These are phyloP conservation scores for Lampris incognitus DNA, from an alignment of 2,113 vertebrate species.

Conservation along the genomic window DNA sequence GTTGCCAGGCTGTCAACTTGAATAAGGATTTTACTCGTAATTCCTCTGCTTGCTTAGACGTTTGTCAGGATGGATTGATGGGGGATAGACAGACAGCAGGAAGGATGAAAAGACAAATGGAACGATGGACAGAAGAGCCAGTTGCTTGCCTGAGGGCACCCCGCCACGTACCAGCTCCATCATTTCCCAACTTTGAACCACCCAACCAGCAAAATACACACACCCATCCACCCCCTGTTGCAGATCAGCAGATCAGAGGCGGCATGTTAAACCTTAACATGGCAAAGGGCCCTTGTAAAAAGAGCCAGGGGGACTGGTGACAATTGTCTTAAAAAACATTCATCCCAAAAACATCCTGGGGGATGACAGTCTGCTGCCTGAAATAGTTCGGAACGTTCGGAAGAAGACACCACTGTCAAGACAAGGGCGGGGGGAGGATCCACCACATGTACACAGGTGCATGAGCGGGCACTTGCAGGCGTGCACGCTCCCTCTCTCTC, in stretches of 20 bases:
- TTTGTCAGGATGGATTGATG: conserved; percentile 30
- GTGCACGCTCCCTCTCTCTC: too few species aligned
- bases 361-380: conserved; percentile 78
- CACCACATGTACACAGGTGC: conserved; percentile 16
- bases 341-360: conserved; percentile 81
- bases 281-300: conserved; percentile 76
- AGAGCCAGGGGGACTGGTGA: conserved; percentile 72
- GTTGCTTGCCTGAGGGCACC: conserved; percentile 22
- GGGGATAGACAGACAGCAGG: conserved; percentile 16
- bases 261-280: conserved; percentile 70
- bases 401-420: conserved; percentile 70
- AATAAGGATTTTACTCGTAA: conserved; percentile 33
- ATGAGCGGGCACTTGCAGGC: background rate
- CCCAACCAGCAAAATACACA: background rate
- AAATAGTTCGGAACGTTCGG: conserved; percentile 75
- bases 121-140: conserved; percentile 10
- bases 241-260: conserved; percentile 61
- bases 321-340: conserved; percentile 83
- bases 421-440: background rate
- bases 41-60: conserved; percentile 11
- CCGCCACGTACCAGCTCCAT: background rate
- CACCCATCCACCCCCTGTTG: conserved; percentile 4
- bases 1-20: conserved; percentile 40
- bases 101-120: conserved; percentile 6
- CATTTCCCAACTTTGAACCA: conserved; percentile 9